phyloP scores from a whole-genome alignment of 2,113 vertebrate genomes.

The Misgurnus anguillicaudatus region DNA sequence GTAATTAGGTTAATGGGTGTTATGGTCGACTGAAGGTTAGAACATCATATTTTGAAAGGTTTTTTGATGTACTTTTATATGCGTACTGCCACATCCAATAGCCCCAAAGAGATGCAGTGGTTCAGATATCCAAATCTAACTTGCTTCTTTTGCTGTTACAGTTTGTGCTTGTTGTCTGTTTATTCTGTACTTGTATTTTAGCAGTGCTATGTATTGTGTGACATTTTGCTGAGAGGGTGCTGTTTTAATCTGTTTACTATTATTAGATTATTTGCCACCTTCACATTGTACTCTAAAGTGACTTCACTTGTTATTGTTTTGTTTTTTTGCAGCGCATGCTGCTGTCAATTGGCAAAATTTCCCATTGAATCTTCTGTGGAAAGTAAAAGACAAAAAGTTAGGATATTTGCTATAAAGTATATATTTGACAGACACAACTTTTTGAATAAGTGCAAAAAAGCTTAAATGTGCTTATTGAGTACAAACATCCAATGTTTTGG shows the following conservation, averaged over 20 bases:
- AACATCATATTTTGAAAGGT: slow-evolving; percentile 32
- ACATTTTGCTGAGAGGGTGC: slow-evolving; percentile 25
- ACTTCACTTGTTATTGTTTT: slow-evolving; percentile 33
- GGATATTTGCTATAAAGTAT: not conserved
- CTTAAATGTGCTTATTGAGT: not conserved
- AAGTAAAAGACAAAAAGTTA: not conserved
- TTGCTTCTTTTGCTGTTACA: slow-evolving; percentile 40
- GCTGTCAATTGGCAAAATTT: slow-evolving; percentile 13
- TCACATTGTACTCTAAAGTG: not conserved
- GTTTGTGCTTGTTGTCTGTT: slow-evolving; percentile 62
- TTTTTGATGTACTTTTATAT: slow-evolving; percentile 32
- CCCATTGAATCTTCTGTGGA: not conserved
- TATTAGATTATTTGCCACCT: slow-evolving; percentile 30
- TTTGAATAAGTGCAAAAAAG: too few relatives aligned
- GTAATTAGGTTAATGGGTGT: slow-evolving; percentile 26
- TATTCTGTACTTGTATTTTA: slow-evolving; percentile 60
- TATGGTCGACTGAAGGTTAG: slow-evolving; percentile 25
- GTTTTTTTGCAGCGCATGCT: slow-evolving; percentile 30
- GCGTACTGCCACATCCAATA: not conserved
- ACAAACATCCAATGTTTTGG: not conserved
- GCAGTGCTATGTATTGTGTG: slow-evolving; percentile 53
- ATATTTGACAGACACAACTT: not conserved
- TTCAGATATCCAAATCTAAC: slow-evolving; percentile 40
- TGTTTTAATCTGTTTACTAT: slow-evolving; percentile 45
- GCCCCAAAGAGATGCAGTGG: slow-evolving; percentile 28